Conservation (phyloP, 1,140 invertebrate species). For the Pseudomyrmex dendroicus region DNA sequence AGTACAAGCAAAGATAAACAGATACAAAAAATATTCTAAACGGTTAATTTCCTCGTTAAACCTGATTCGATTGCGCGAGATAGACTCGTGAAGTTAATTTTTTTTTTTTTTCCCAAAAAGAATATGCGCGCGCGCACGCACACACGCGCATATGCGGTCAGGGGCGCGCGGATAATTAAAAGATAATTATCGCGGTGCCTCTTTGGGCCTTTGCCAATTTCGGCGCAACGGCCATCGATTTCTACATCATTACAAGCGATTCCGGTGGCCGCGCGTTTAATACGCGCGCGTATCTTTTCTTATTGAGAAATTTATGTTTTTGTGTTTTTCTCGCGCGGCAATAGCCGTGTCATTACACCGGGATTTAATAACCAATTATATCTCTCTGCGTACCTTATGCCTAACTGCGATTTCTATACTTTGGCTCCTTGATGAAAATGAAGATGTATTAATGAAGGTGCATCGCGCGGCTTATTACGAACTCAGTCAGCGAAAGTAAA, state of each 20-base stretch:
- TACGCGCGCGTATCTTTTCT: not conserved
- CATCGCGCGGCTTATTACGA: constrained; percentile 8
- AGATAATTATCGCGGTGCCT: constrained; percentile 29
- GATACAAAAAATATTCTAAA: constrained; percentile 12
- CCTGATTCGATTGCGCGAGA: not conserved
- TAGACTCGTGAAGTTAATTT: not conserved
- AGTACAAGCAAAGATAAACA: not conserved
- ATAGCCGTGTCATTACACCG: constrained; percentile 29
- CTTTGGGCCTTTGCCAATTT: not conserved
- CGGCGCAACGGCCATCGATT: not conserved
- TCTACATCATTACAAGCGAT: constrained; percentile 3
- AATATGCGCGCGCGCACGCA: not conserved
- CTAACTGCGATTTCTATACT: constrained; percentile 5
- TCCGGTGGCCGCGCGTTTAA: not conserved
- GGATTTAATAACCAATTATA: constrained; percentile 36
- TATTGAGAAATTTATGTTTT: constrained; percentile 28
- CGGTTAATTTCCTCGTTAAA: constrained; percentile 26
- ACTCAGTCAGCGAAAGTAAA: constrained; percentile 3
- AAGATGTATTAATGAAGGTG: constrained; percentile 21
- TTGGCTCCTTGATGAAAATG: constrained; percentile 1
- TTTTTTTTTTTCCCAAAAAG: constrained; percentile 15
- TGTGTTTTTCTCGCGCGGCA: not conserved
- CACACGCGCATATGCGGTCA: too few species aligned
- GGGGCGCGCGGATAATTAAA: constrained; percentile 12
- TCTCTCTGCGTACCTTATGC: constrained; percentile 2